A percentile compares a stretch with the other conserved stretches of the same genome.
phyloP scores from a whole-genome alignment of 2,113 vertebrate genomes.

The Zapus hudsonius region DNA sequence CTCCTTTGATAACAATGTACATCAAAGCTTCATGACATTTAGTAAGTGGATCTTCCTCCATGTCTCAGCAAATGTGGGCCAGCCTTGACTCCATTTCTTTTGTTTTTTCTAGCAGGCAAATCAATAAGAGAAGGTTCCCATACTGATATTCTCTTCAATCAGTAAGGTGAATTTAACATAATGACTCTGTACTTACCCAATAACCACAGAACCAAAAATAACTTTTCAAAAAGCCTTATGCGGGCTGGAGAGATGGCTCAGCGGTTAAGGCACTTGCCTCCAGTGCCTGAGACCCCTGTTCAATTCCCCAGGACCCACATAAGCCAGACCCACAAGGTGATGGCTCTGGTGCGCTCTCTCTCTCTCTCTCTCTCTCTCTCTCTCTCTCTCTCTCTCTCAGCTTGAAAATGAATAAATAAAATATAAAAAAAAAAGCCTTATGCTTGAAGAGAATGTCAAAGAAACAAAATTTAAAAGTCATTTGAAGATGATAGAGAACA shows the following conservation, averaged over 20 bases:
- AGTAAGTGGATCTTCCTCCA: neutral
- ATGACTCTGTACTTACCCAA: neutral
- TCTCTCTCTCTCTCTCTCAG: no score
- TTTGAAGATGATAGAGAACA: neutral
- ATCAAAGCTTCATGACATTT: neutral
- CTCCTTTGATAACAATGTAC: neutral
- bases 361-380: no score
- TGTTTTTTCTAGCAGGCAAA: neutral
- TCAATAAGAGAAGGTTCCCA: neutral
- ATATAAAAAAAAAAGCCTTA: neutral
- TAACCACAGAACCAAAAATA: neutral
- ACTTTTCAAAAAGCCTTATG: neutral
- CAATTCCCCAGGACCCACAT: no score
- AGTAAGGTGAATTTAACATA: neutral
- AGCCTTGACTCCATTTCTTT: neutral
- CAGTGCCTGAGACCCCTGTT: no score
- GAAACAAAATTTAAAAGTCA: neutral
- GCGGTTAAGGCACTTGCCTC: no score
- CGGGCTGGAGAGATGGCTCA: no score
- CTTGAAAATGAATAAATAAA: no score
- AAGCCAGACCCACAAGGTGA: no score
- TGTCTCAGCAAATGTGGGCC: neutral
- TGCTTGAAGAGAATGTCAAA: neutral
- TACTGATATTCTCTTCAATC: neutral
- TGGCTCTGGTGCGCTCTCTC: no score